A percentile compares a stretch with the other conserved stretches of the same genome.
phyloP scores from a whole-genome alignment of 1,140 invertebrate genomes.

The Sycophaga agraensis region DNA sequence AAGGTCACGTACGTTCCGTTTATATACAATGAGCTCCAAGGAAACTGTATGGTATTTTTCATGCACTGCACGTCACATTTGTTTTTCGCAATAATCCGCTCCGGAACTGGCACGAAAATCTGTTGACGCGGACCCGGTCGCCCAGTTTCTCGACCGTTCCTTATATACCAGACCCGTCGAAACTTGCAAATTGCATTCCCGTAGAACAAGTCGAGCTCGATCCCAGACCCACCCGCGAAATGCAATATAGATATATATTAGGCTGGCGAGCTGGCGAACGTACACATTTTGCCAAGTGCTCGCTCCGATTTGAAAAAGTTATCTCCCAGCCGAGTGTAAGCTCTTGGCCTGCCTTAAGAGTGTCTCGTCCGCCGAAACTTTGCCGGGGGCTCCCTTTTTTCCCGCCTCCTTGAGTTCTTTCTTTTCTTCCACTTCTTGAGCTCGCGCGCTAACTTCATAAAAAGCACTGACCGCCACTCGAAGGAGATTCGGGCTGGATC shows the following conservation, averaged over 20 bases:
- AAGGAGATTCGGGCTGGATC: conserved; percentile 10
- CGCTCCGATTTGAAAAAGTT: conserved; percentile 30
- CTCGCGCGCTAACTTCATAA: conserved; percentile 20
- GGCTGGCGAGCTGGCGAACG: background rate
- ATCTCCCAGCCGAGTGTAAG: conserved; percentile 20
- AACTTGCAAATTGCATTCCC: conserved; percentile 45
- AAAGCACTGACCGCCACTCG: conserved; percentile 25
- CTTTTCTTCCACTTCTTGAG: conserved; percentile 1
- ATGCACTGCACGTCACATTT: too few species aligned
- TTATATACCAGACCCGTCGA: conserved; percentile 20
- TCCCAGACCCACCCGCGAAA: background rate
- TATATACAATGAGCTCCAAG: too few species aligned
- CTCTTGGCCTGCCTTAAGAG: conserved; percentile 14
- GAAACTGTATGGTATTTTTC: too few species aligned
- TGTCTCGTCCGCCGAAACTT: conserved; percentile 25
- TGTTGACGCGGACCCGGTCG: background rate
- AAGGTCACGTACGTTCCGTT: too few species aligned
- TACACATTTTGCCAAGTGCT: too few species aligned
- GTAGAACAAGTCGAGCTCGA: conserved; percentile 33
- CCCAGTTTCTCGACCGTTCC: background rate
- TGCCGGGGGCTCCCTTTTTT: background rate
- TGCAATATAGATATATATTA: conserved; percentile 7
- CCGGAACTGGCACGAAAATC: background rate
- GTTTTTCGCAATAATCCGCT: conserved; percentile 1
- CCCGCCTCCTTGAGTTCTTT: background rate